Evolutionary conservation across 1,140 invertebrate genomes (phyloP), one percentile per base, ranked within the genome.

Genomic region (Microplitis mediator): DNA sequence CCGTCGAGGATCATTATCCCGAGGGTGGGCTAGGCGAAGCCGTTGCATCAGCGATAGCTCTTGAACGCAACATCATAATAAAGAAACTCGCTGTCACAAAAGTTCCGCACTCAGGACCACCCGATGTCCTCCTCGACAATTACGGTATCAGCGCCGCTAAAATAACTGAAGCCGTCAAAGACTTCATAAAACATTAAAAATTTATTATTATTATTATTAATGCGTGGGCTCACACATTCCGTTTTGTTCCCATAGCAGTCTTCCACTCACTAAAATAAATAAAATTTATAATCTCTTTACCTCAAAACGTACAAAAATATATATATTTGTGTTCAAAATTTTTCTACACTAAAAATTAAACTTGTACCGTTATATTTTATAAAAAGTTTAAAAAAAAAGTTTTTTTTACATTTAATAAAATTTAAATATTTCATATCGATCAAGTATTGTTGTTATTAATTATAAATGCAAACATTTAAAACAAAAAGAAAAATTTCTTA

Each of bases 1-100:
- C 97, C 35, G 96, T 98, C 4, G 98, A 99, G 84, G 98, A 99
- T 88, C 98, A 99, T 87, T 99, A 99, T 83, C 90, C 93, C 58
- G 93, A 96, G 88, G 97, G 98, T 80, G 98, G 98, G 75, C 82
- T 99, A 63, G 98, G 98, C 72, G 98, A 99, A 82, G 97, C 98
- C 66, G 97, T 99, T 9, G 81, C 93, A 23, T 90, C 91, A 13
- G 97, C 94, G 11, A 88, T 99, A 61, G 89, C 94, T 23, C 83
- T 90, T 72, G 90, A 94, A 78, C 88, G 88, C 13, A 90, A 93
- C 79, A 91, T 96, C 51, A 84, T 92, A n/a, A 91, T 99, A 4
- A 94, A 94, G 77, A 93, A 93, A 79, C 81, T 99, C 45, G 95
- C 91, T 73, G 96, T 99, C n/a, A 86, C 87, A 5, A 91, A 91